Conservation (phyloP, 2,888 invertebrate species). For the Torymus texanus region DNA sequence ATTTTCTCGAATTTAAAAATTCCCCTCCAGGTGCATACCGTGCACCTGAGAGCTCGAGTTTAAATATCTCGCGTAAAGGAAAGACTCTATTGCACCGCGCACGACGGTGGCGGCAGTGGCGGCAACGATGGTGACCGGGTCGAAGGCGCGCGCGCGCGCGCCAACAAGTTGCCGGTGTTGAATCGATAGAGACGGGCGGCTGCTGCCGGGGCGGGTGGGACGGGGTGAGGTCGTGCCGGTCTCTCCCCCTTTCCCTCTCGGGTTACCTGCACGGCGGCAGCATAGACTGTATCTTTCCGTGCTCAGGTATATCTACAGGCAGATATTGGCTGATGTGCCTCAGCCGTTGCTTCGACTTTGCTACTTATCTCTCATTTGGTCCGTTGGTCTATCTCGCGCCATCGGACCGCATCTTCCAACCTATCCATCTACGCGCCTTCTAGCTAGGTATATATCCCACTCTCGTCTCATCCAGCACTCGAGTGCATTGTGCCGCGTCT, state of each 20-base stretch:
- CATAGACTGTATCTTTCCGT: not conserved
- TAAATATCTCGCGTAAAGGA: too few species aligned
- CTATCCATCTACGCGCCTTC: not conserved
- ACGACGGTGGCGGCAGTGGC: too few species aligned
- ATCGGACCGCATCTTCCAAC: not conserved
- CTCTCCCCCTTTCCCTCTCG: slow-evolving; percentile 38
- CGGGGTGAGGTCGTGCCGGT: slow-evolving; percentile 63
- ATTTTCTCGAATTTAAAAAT: too few species aligned
- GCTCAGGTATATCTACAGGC: too few species aligned
- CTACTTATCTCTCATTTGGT: slow-evolving; percentile 28
- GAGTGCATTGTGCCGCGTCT: too few species aligned
- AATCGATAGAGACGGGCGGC: slow-evolving; percentile 71
- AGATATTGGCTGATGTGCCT: too few species aligned
- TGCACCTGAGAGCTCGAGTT: too few species aligned
- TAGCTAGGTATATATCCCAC: not conserved
- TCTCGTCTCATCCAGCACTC: too few species aligned
- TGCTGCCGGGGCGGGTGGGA: slow-evolving; percentile 62
- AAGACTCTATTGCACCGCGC: too few species aligned
- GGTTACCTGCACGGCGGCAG: not conserved
- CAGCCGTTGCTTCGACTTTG: slow-evolving; percentile 12
- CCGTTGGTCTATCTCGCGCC: not conserved
- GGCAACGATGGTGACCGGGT: too few species aligned
- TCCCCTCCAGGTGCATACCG: too few species aligned
- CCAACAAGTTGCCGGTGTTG: slow-evolving; percentile 74
- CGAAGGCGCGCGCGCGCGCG: slow-evolving; percentile 46